These are phyloP conservation scores for Lethenteron camtschaticum DNA, from an alignment of 2,113 vertebrate species.

Conservation along the genomic window DNA sequence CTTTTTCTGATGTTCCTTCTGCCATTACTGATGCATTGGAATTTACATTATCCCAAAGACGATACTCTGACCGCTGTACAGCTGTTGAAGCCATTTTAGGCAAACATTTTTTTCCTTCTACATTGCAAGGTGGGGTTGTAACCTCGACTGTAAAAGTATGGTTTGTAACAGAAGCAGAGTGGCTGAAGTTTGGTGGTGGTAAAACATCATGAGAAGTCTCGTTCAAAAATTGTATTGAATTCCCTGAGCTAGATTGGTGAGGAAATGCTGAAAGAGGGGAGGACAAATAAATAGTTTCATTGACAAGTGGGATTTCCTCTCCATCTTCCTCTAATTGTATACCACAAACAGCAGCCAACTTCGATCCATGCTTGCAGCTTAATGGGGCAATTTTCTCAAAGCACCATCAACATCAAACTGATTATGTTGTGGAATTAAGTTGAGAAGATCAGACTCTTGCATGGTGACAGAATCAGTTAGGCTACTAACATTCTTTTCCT, in stretches of 20 bases:
- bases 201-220: not conserved
- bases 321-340: conserved; percentile 71
- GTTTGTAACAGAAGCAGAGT: not conserved
- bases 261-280: not conserved
- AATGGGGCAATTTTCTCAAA: conserved; percentile 40
- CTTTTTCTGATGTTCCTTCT: conserved; percentile 42
- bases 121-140: not conserved
- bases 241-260: not conserved
- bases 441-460: conserved; percentile 71
- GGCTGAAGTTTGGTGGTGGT: not conserved
- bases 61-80: conserved; percentile 82
- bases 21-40: conserved; percentile 18
- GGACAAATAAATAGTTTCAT: not conserved
- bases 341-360: conserved; percentile 91
- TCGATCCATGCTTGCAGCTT: conserved; percentile 67
- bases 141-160: not conserved
- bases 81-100: conserved; percentile 18
- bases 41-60: conserved; percentile 74
- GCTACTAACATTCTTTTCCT: conserved; percentile 56
- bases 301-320: conserved; percentile 22
- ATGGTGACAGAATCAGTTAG: conserved; percentile 59
- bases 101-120: not conserved
- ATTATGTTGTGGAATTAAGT: conserved; percentile 61
- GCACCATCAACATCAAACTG: conserved; percentile 37
- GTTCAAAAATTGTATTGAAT: not conserved